Percentiles rank a stretch among this genome's conserved stretches.
Evolutionary conservation across 2,113 vertebrate species (phyloP).

Genomic region (Chionis minor): DNA sequence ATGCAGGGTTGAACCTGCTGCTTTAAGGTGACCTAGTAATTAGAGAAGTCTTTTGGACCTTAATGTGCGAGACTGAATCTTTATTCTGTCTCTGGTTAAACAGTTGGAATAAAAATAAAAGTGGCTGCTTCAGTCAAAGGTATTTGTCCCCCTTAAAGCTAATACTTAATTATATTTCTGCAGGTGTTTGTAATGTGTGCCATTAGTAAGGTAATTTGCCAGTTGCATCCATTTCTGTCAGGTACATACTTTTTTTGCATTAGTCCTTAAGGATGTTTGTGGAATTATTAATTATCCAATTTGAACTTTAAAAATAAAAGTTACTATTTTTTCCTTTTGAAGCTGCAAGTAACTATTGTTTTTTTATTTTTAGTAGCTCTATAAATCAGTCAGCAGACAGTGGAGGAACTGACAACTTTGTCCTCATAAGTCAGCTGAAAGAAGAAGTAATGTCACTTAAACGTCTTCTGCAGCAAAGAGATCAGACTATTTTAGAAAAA

Average conservation of each 20-base stretch:
- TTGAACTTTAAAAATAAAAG: neutral
- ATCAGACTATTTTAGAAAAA: constrained; percentile 97
- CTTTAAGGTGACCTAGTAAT: constrained; percentile 36
- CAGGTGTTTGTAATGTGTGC: constrained; percentile 80
- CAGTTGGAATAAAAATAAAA: constrained; percentile 67
- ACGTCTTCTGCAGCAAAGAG: constrained; percentile 94
- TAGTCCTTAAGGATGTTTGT: constrained; percentile 77
- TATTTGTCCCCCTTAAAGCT: constrained; percentile 75
- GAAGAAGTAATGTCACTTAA: constrained; percentile 99
- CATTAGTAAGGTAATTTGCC: constrained; percentile 81
- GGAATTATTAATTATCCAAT: constrained; percentile 73
- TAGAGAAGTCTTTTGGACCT: constrained; percentile 50
- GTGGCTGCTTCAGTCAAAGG: constrained; percentile 70
- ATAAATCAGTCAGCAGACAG: constrained; percentile 98
- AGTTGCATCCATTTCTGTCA: constrained; percentile 80
- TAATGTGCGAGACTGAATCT: constrained; percentile 26
- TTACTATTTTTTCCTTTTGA: neutral
- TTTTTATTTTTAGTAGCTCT: constrained; percentile 86
- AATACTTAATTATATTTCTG: constrained; percentile 81
- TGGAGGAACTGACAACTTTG: constrained; percentile 98
- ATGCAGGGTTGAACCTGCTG: constrained; percentile 29
- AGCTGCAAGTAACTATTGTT: constrained; percentile 34
- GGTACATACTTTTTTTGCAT: constrained; percentile 81
- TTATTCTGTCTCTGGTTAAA: constrained; percentile 67
- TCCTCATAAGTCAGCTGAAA: constrained; percentile 98